Conservation (phyloP, 2,888 invertebrate genomes). For the Erpobdella octoculata region DNA sequence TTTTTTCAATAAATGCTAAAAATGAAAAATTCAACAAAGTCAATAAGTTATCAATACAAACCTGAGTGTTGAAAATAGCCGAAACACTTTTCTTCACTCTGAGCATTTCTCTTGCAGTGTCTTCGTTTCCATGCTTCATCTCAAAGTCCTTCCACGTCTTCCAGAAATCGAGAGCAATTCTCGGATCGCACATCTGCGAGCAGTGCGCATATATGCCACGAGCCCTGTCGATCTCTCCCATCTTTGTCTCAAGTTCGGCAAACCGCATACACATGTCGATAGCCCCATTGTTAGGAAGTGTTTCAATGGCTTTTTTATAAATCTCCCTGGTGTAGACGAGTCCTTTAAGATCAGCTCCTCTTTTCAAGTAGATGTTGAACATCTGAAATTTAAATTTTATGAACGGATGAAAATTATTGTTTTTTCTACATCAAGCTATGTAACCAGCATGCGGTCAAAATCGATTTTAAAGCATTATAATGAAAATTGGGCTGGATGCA, state of each 20-base stretch:
- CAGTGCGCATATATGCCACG: slow-evolving; percentile 94
- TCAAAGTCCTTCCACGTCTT: slow-evolving; percentile 99
- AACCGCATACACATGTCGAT: slow-evolving; percentile 89
- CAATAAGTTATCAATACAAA: slow-evolving; percentile 37
- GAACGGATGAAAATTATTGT: no score
- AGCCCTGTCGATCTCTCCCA: slow-evolving; percentile 95
- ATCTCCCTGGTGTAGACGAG: slow-evolving; percentile 91
- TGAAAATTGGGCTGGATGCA: no score
- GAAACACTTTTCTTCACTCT: slow-evolving; percentile 93
- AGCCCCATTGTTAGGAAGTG: slow-evolving; percentile 77
- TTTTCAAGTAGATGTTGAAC: slow-evolving; percentile 96
- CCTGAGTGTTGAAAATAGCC: slow-evolving; percentile 92
- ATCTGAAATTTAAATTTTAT: no score
- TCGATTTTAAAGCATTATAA: no score
- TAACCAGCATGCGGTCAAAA: not conserved
- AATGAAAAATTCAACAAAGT: no score
- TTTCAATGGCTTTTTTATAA: slow-evolving; percentile 94
- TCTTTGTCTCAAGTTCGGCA: slow-evolving; percentile 92
- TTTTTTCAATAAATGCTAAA: not conserved
- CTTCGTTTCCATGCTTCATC: slow-evolving; percentile 95
- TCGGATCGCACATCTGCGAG: slow-evolving; percentile 96
- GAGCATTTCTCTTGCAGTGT: slow-evolving; percentile 97
- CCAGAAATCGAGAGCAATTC: slow-evolving; percentile 81
- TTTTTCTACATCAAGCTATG: no score
- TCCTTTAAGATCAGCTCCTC: slow-evolving; percentile 93